Base-by-base conservation (phyloP, 2,888 invertebrate genomes). In the Oscheius sp. region DNA sequence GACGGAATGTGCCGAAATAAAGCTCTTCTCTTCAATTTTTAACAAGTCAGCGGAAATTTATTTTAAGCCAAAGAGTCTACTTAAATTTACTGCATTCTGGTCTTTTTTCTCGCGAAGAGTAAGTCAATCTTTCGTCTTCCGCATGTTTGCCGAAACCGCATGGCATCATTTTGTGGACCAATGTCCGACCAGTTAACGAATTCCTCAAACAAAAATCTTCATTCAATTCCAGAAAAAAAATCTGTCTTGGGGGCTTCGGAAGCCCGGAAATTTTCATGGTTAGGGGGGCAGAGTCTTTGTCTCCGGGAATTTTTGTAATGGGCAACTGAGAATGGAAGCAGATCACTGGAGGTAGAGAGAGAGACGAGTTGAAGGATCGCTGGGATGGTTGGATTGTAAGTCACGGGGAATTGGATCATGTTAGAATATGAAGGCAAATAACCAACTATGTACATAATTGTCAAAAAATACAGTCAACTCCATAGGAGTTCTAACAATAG, bases 301-400 rank as follows among this genome's bases (percentile, higher is more conserved):
- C 55, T 55, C 55, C 34, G 37, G 33, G 17, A n/a, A 34, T n/a
- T 42, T 42, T 42, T 34, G 34, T 20, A 48, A 48, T 48, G 23
- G 48, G n/a, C 12, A 55, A 55, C 55, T 55, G 55, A 55, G 55
- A 55, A 34, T 31, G 37, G 55, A 10, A 17, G 23, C 61, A 61
- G 61, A 61, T 61, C 61, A 45, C 29, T 42, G 42, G 61, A 61
- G 61, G 61, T 61, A 61, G 61, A 61, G 42, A 61, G 61, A 61
- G 23, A 29, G 23, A 20, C n/a, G n/a, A n/a, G n/a, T n/a, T n/a
- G n/a, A n/a, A n/a, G n/a, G n/a, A n/a, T n/a, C n/a, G n/a, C n/a
- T n/a, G n/a, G n/a, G n/a, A n/a, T n/a, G n/a, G n/a, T n/a, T n/a
- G n/a, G n/a, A n/a, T n/a, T n/a, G n/a, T n/a, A n/a, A 25, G 58